phyloP scores from a whole-genome alignment of 2,113 vertebrate genomes.

The Lamprotornis superbus region DNA sequence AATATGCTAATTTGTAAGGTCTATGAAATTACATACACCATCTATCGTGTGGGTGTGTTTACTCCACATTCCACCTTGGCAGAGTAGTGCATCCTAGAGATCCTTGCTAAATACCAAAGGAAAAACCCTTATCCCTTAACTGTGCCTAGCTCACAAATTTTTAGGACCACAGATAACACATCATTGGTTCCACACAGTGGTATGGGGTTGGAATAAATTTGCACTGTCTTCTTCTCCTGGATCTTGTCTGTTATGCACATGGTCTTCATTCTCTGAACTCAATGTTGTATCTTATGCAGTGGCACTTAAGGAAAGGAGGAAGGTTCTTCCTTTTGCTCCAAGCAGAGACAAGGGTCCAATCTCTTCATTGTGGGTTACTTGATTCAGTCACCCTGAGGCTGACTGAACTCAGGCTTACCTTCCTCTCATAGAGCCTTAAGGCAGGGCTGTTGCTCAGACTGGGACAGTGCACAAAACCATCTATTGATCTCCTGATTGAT shows the following conservation, averaged over 20 bases:
- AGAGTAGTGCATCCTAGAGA: not conserved
- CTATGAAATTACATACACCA: not conserved
- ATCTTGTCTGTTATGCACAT: not conserved
- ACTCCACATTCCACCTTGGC: accelerated
- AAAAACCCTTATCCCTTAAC: not conserved
- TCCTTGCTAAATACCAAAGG: not conserved
- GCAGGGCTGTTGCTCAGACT: not conserved
- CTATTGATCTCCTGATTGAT: not conserved
- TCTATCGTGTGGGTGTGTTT: not conserved
- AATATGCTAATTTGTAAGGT: not conserved
- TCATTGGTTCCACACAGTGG: not conserved
- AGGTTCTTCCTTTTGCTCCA: not conserved
- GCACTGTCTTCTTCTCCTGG: not conserved
- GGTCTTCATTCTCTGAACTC: not conserved
- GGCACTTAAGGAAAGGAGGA: not conserved
- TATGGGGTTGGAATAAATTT: not conserved
- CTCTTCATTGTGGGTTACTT: not conserved
- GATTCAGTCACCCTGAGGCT: not conserved
- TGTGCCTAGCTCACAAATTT: not conserved
- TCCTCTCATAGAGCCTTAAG: not conserved
- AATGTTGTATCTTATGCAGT: no score
- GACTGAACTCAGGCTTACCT: not conserved
- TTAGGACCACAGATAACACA: not conserved
- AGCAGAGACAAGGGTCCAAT: not conserved
- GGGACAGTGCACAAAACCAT: not conserved